These are phyloP conservation scores for Alcedo quadribrachys DNA, from an alignment of 2,797 vertebrate species.

Conservation along the genomic window DNA sequence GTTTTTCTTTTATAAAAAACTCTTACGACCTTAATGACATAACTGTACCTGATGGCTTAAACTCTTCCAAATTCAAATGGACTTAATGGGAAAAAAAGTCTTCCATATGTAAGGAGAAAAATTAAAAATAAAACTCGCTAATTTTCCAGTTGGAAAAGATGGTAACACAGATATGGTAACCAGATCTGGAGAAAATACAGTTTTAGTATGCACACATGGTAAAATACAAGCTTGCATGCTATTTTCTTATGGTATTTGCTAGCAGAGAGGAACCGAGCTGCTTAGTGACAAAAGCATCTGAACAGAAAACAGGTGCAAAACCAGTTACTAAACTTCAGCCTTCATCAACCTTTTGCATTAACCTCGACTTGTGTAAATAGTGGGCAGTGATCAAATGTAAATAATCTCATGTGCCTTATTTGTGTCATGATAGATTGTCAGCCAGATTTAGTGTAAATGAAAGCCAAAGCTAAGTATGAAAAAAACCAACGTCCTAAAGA, in stretches of 20 bases:
- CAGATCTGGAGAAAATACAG: neutral
- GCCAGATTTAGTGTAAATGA: constrained; percentile 48
- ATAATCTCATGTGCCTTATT: constrained; percentile 14
- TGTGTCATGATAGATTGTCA: constrained; percentile 43
- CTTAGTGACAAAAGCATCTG: neutral
- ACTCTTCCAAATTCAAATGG: neutral
- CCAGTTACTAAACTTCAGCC: neutral
- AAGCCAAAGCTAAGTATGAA: constrained; percentile 57
- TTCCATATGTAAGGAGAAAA: neutral
- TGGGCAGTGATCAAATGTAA: constrained; percentile 40
- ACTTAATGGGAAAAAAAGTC: constrained; percentile 26
- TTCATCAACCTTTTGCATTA: neutral
- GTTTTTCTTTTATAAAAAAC: neutral
- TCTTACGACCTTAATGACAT: neutral
- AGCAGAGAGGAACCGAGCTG: constrained; percentile 22
- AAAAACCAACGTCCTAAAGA: constrained; percentile 62
- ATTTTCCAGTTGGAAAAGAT: constrained; percentile 18
- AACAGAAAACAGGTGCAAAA: constrained; percentile 1
- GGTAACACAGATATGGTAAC: neutral
- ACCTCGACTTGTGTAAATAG: constrained; percentile 25
- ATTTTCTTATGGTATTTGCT: constrained; percentile 45
- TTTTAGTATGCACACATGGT: constrained; percentile 24
- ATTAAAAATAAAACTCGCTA: neutral
- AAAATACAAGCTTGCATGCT: constrained; percentile 39
- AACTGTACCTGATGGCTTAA: neutral